These are phyloP conservation scores for Zoanthus gigantus DNA, from an alignment of 92 coral and sea anemone genomes.

Conservation along the genomic window DNA sequence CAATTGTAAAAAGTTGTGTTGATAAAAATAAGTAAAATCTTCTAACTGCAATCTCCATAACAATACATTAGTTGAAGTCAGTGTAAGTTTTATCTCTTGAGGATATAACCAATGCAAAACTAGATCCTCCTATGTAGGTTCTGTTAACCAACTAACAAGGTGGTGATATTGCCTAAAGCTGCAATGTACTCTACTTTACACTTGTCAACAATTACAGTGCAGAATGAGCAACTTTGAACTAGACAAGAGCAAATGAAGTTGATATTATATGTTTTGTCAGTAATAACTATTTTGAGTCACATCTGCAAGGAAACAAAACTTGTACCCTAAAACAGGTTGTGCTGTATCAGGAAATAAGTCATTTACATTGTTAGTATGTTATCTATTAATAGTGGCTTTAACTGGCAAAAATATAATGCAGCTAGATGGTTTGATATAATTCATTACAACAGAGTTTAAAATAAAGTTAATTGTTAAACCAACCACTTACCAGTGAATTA, in stretches of 20 bases:
- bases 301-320: not conserved
- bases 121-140: not conserved
- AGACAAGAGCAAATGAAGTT: not conserved
- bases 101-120: not conserved
- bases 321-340: conserved; percentile 3
- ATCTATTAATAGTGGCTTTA: conserved; percentile 3
- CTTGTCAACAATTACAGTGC: not conserved
- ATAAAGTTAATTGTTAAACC: conserved; percentile 1
- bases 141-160: not conserved
- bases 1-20: not conserved
- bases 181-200: not conserved
- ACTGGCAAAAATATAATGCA: conserved; percentile 2
- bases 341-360: conserved; percentile 7
- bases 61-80: not conserved
- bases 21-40: not conserved
- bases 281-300: not conserved
- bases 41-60: not conserved
- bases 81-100: not conserved
- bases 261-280: conserved; percentile 2
- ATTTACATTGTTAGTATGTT: not conserved
- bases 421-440: not conserved
- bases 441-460: conserved; percentile 1
- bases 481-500: conserved; percentile 2
- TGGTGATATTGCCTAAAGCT: not conserved
- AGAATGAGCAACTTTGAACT: not conserved